phyloP scores from a whole-genome alignment of 2,113 vertebrate genomes.

The Pelvicachromis taeniatus region DNA sequence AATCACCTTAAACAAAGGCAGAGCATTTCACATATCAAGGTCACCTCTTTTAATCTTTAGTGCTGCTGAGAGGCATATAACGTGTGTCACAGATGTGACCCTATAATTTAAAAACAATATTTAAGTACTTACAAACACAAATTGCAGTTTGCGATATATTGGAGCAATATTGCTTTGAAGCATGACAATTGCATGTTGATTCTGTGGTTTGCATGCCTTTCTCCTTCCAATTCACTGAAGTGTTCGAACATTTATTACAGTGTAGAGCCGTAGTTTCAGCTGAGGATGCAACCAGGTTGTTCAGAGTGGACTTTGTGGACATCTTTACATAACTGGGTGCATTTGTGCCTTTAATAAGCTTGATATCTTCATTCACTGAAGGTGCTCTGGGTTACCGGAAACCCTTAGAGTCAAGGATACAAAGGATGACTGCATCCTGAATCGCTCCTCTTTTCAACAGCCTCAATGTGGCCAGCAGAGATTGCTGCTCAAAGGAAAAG shows the following conservation, averaged over 20 bases:
- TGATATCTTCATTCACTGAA: background rate
- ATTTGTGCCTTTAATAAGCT: constrained; percentile 11
- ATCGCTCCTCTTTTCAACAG: constrained; percentile 36
- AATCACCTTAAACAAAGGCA: constrained; percentile 23
- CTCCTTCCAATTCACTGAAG: background rate
- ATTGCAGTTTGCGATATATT: background rate
- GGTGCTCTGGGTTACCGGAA: background rate
- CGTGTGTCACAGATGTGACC: background rate
- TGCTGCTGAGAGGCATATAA: background rate
- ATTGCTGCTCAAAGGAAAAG: constrained; percentile 51
- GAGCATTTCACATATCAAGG: background rate
- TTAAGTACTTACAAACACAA: background rate
- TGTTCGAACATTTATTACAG: background rate
- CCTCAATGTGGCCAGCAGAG: constrained; percentile 47
- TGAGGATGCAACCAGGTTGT: background rate
- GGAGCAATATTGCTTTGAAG: background rate
- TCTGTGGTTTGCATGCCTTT: background rate
- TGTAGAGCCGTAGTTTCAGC: background rate
- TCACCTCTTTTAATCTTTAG: background rate
- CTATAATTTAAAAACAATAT: background rate
- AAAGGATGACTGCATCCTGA: constrained; percentile 17
- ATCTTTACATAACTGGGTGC: background rate
- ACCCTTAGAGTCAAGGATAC: constrained; percentile 1
- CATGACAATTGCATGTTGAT: background rate
- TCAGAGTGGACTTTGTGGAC: background rate